Evolutionary conservation across 2,113 vertebrate genomes (phyloP), one percentile per base, ranked within the genome.

Genomic region (Notarius lentiginosus): DNA sequence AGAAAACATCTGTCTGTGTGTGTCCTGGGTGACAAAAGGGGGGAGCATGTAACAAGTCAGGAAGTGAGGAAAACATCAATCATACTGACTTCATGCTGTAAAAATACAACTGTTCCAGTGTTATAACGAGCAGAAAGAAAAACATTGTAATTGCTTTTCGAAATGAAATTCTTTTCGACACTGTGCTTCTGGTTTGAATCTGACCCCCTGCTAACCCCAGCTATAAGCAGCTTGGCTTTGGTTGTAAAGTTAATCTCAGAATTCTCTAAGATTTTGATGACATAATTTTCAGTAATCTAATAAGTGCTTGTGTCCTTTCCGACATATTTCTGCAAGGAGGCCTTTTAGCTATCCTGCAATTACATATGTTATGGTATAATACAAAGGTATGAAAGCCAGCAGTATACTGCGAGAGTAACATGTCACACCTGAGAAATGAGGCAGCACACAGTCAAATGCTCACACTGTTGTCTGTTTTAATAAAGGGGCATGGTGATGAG

Each of bases 291-390:
- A 84, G 70, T 79, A 87, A 82, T 92, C 80, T 88, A 76, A 24
- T 27, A 61, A 81, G 5, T 2, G 7, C 30, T 27, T 61, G 49
- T 65, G 41, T 77, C 58, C 2, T 11, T 60, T 65, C 22, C 41
- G 61, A 60, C 53, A 24, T 12, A 20, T 51, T 24, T 76, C 24
- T 61, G 83, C 84, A 17, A 10, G 55, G 86, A 89, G 91, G 81
- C 87, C 86, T 86, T 88, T 86, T 89, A 93, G 88, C 89, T 88
- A 87, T 91, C 91, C 90, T 92, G 89, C 88, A 90, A 92, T 93
- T 90, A 89, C 90, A 92, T 79, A 60, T 22, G 4, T 61, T 18
- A 61, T 12, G 89, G 91, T 88, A 92, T 66, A 84, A 84, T 55
- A 12, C 89, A 91, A 41, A 84, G 90, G 88, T 91, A 88, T 89